These are phyloP conservation scores for Drosophila bipectinata DNA, from an alignment of 1,140 invertebrate species.

Conservation along the genomic window DNA sequence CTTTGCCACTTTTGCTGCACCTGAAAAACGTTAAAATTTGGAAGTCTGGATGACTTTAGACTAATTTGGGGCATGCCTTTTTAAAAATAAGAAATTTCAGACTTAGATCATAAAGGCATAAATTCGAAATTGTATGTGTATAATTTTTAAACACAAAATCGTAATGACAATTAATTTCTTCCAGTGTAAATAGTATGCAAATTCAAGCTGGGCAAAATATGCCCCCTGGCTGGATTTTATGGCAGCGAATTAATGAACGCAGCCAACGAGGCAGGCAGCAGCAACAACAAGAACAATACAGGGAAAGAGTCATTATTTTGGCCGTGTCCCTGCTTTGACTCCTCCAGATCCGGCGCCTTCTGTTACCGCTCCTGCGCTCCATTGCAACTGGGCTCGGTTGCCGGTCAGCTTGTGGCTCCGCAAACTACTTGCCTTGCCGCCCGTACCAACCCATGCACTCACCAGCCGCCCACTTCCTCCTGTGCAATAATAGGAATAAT, in stretches of 20 bases:
- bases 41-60: too few species aligned
- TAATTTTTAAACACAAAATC: neutral
- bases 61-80: too few species aligned
- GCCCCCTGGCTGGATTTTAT: slow-evolving; percentile 69
- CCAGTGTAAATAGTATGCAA: slow-evolving; percentile 66
- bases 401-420: slow-evolving; percentile 43
- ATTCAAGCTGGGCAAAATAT: slow-evolving; percentile 74
- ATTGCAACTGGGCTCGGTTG: slow-evolving; percentile 23
- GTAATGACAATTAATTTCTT: neutral
- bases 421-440: slow-evolving; percentile 15
- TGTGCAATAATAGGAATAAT: slow-evolving; percentile 79
- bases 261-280: slow-evolving; percentile 58
- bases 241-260: slow-evolving; percentile 81
- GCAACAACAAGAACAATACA: slow-evolving; percentile 25
- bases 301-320: slow-evolving; percentile 69
- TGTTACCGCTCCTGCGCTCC: slow-evolving; percentile 11
- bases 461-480: slow-evolving; percentile 6
- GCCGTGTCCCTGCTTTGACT: slow-evolving; percentile 25
- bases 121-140: neutral
- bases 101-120: too few species aligned
- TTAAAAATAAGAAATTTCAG: too few species aligned
- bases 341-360: slow-evolving; percentile 8
- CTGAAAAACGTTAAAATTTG: neutral
- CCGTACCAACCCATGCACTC: neutral
- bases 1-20: slow-evolving; percentile 14